Conservation (phyloP, 23 tunicate species). For the Oikopleura vanhoeffeni region DNA sequence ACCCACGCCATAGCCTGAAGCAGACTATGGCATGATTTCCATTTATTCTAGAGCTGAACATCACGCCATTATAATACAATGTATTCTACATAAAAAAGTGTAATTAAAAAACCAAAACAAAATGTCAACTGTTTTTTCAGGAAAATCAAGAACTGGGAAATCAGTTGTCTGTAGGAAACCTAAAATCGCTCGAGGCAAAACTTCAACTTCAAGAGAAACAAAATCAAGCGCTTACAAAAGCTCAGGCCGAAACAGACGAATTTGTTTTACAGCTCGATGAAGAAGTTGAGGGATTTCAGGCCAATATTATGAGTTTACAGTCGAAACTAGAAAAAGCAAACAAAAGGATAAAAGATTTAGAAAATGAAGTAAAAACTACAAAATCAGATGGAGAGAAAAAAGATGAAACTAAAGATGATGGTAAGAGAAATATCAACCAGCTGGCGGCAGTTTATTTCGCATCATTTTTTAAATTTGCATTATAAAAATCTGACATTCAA, state of each 20-base stretch:
- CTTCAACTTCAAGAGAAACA: conserved; percentile 72
- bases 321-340: background rate
- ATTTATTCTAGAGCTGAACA: too few relatives aligned
- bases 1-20: too few relatives aligned
- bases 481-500: too few relatives aligned
- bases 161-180: conserved; percentile 67
- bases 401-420: background rate
- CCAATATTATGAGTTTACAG: background rate
- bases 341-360: background rate
- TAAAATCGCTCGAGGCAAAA: conserved; percentile 70
- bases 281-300: conserved; percentile 90
- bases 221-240: conserved; percentile 52
- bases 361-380: background rate
- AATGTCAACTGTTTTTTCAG: conserved; percentile 20
- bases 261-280: conserved; percentile 92
- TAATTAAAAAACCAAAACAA: too few relatives aligned
- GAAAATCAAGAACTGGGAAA: conserved; percentile 88
- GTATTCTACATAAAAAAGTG: too few relatives aligned
- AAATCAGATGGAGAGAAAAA: background rate
- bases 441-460: too few relatives aligned
- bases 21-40: too few relatives aligned
- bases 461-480: too few relatives aligned
- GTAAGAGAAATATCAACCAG: too few relatives aligned
- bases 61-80: too few relatives aligned
- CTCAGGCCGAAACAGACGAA: conserved; percentile 80